Conservation (phyloP, 2,888 invertebrate species). For the Leptopilina drosophilae region DNA sequence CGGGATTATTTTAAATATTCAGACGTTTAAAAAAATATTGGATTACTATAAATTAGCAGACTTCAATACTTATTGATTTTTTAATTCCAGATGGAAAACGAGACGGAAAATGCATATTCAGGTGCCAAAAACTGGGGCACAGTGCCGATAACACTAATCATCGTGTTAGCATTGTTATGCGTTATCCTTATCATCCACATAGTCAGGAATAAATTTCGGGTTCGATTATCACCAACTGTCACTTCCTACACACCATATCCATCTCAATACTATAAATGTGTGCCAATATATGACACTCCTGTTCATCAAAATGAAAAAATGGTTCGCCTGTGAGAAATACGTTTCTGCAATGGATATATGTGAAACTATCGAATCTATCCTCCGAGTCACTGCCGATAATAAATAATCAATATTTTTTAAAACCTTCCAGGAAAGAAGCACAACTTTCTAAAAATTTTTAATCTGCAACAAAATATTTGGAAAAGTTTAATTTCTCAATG, state of each 20-base stretch:
- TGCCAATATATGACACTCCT: constrained; percentile 71
- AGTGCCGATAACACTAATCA: constrained; percentile 69
- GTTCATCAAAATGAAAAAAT: constrained; percentile 70
- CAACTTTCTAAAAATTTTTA: not conserved
- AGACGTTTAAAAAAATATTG: no score
- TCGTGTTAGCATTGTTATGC: constrained; percentile 67
- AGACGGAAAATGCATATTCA: constrained; percentile 48
- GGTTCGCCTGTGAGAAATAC: constrained; percentile 63
- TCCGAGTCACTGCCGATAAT: constrained; percentile 42
- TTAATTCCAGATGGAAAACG: constrained; percentile 32
- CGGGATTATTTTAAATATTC: no score
- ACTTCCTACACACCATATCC: constrained; percentile 62
- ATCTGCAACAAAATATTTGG: no score
- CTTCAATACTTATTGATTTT: not conserved
- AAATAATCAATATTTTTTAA: not conserved
- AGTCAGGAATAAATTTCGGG: constrained; percentile 68
- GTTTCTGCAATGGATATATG: not conserved
- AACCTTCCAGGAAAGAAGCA: not conserved
- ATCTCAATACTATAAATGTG: constrained; percentile 74
- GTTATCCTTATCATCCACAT: constrained; percentile 68
- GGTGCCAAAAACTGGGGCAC: constrained; percentile 68
- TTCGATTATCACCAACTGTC: constrained; percentile 68
- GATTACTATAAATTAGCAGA: no score
- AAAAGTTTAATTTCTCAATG: no score
- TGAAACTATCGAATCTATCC: constrained; percentile 8